Conservation (phyloP, 1,140 invertebrate species). For the Plectus sambesii region DNA sequence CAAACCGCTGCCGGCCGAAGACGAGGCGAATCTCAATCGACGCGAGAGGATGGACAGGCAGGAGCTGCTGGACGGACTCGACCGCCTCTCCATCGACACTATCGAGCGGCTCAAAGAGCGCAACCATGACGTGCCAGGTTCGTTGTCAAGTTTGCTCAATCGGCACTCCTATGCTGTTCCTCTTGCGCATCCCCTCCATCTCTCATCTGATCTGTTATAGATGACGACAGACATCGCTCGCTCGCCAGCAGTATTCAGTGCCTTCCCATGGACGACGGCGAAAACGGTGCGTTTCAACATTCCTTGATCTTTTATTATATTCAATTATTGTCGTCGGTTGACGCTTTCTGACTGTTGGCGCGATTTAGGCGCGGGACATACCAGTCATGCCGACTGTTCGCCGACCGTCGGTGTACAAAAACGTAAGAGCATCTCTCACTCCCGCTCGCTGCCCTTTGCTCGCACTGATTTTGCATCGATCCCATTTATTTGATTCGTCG, state of each 20-base stretch:
- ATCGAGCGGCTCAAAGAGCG: constrained; percentile 14
- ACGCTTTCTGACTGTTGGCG: constrained; percentile 16
- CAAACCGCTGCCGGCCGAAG: constrained; percentile 9
- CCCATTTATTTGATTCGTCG: too few species aligned
- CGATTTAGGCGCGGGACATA: neutral
- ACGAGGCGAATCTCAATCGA: too few species aligned
- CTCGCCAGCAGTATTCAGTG: constrained; percentile 18
- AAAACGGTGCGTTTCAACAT: too few species aligned
- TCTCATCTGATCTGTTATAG: neutral
- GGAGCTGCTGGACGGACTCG: too few species aligned
- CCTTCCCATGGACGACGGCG: constrained; percentile 17
- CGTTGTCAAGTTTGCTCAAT: neutral
- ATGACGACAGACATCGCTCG: neutral
- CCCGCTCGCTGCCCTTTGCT: too few species aligned
- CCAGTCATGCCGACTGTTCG: constrained; percentile 2
- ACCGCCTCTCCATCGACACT: too few species aligned
- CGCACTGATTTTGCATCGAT: too few species aligned
- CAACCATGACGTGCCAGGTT: neutral
- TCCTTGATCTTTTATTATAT: too few species aligned
- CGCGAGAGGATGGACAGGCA: too few species aligned
- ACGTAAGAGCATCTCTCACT: too few species aligned
- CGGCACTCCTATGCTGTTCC: neutral
- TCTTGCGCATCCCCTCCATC: constrained; percentile 6
- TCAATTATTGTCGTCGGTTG: too few species aligned
- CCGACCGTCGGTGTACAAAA: too few species aligned